Conservation (phyloP, 2,797 vertebrate species). For the Pangasius sanitwongsei region DNA sequence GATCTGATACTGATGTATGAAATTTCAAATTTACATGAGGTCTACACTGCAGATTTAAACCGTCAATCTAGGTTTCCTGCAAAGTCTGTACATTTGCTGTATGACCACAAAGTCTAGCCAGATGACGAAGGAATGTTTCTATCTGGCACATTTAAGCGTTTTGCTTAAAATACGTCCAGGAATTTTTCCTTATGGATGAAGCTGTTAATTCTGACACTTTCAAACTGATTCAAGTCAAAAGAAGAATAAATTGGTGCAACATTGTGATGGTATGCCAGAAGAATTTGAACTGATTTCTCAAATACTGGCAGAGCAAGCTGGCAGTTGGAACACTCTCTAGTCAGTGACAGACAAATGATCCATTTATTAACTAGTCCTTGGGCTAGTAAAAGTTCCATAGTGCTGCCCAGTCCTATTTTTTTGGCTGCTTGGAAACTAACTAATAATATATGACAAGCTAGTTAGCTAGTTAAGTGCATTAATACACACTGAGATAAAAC, state of each 20-base stretch:
- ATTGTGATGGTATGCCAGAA: neutral
- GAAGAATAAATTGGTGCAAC: neutral
- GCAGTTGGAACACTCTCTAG: too few relatives aligned
- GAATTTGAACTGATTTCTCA: neutral
- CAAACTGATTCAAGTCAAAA: neutral
- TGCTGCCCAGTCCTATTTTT: neutral
- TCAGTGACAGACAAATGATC: neutral
- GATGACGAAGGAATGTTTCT: conserved; percentile 9
- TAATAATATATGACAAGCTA: neutral
- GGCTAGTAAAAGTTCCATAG: neutral
- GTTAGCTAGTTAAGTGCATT: neutral
- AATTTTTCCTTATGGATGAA: neutral
- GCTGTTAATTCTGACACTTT: neutral
- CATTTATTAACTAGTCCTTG: neutral
- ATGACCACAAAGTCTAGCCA: neutral
- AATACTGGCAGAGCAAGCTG: neutral
- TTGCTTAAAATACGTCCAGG: neutral
- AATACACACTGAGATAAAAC: neutral
- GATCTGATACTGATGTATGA: neutral
- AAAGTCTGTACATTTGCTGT: neutral
- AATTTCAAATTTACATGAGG: neutral
- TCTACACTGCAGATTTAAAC: neutral
- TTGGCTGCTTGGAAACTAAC: neutral
- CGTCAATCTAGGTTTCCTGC: neutral
- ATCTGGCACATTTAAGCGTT: conserved; percentile 7